Conservation (phyloP, 2,888 invertebrate species). For the Phengaris arion region DNA sequence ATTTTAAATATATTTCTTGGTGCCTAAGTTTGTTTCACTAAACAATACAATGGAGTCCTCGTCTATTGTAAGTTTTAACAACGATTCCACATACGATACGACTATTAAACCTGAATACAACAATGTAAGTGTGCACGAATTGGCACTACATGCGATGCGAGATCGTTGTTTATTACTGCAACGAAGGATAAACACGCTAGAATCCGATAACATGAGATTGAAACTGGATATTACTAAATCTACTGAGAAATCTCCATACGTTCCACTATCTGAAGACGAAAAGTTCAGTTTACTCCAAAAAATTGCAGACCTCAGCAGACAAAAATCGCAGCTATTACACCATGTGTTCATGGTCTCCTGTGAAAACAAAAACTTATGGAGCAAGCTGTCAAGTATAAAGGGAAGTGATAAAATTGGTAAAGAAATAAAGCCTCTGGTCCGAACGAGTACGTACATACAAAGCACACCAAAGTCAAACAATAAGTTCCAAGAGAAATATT, state of each 20-base stretch:
- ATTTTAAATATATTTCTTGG: not conserved
- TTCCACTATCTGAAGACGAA: conserved; percentile 68
- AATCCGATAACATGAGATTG: conserved; percentile 87
- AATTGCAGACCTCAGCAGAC: conserved; percentile 84
- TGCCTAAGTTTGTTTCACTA: not conserved
- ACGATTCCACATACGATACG: conserved; percentile 69
- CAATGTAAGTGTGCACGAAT: conserved; percentile 82
- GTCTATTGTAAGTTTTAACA: conserved; percentile 72
- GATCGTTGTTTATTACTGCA: conserved; percentile 89
- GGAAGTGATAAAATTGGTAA: conserved; percentile 50
- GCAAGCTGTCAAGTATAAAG: conserved; percentile 81
- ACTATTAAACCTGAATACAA: conserved; percentile 65
- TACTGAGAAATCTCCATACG: conserved; percentile 52
- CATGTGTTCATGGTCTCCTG: conserved; percentile 89
- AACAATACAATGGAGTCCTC: conserved; percentile 61
- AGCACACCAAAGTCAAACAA: conserved; percentile 81
- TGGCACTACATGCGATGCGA: conserved; percentile 89
- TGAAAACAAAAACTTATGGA: conserved; percentile 90
- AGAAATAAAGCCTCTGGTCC: conserved; percentile 56
- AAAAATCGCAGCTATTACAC: conserved; percentile 87
- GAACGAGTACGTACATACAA: conserved; percentile 83
- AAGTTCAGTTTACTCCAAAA: conserved; percentile 78
- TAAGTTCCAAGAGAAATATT: conserved; percentile 76
- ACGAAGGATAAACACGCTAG: conserved; percentile 83
- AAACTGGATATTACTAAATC: conserved; percentile 61